Evolutionary conservation across 2,888 invertebrate species (phyloP), one percentile per base, ranked within the genome.

Genomic region (Gryllus longicercus): DNA sequence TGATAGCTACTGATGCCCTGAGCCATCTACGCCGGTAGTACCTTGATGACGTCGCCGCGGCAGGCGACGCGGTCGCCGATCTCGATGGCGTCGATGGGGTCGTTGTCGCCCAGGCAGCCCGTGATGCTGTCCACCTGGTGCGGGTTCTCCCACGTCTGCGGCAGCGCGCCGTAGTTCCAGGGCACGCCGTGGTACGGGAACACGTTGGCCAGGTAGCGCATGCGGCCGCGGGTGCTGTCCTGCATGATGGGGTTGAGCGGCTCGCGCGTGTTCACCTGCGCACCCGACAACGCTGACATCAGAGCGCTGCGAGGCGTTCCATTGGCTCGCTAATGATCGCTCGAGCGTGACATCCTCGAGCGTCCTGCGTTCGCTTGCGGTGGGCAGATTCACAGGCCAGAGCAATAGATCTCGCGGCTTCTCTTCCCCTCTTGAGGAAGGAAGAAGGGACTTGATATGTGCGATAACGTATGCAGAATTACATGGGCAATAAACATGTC

Each of bases 61-160:
- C 14, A 14, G 16, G 63, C n/a, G 16, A 63, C 63, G n/a, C 14
- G 16, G 63, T 63, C 63, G 8, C 63, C 63, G n/a, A 63, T 63
- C 16, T 63, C 63, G n/a, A 63, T 63, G 63, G 63, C 63, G 63
- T 63, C 63, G 16, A 63, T n/a, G 14, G 63, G 63, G n/a, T 63
- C 63, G 63, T 63, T 63, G 63, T 63, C 63, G n/a, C 63, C 63
- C 16, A 14, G 63, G n/a, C 63, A 63, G n/a, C 63, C 63, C 16
- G 63, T 18, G n/a, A 63, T 63, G 63, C 16, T 63, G 63, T 63
- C 63, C 63, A 63, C 63, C 63, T 18, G 14, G 63, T n/a, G 63
- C n/a, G 63, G 63, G 63, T 63, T 63, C n/a, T 63, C 63, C 63
- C 63, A 63, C 63, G 63, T 63, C 63, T 63, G 63, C n/a, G 63